Percentiles rank a stretch among this genome's conserved stretches.
Conservation (phyloP, 2,797 vertebrate species). For the Anguilla pacifica region DNA sequence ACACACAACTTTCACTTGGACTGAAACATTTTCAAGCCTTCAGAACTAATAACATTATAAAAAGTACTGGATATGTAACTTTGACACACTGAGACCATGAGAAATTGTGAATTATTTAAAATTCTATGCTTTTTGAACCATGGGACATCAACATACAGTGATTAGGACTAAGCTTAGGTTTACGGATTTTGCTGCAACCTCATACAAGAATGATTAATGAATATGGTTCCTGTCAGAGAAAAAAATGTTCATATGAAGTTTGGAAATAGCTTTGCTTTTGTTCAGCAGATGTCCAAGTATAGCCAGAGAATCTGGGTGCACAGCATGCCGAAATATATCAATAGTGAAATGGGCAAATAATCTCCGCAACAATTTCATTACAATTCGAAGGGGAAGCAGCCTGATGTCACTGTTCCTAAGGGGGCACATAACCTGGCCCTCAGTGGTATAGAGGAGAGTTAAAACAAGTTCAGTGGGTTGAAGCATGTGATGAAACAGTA, state of each 20-base stretch:
- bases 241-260: not conserved
- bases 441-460: not conserved
- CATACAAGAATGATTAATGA: not conserved
- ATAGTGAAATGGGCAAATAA: not conserved
- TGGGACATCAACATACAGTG: not conserved
- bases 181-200: not conserved
- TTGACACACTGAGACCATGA: not conserved
- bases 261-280: conserved; percentile 6
- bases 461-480: not conserved
- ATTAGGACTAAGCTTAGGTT: not conserved
- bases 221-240: not conserved
- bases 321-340: not conserved
- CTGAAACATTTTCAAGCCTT: not conserved
- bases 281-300: not conserved
- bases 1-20: not conserved
- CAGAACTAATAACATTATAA: not conserved
- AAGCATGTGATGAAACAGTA: not conserved
- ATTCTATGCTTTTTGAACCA: not conserved
- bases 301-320: not conserved
- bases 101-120: not conserved
- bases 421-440: not conserved
- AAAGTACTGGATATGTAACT: not conserved
- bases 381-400: not conserved
- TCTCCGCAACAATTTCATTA: not conserved
- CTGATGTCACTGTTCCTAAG: not conserved